Base-by-base conservation (phyloP, 64 coral and sea anemone genomes). In the Astreopora myriophthalma region DNA sequence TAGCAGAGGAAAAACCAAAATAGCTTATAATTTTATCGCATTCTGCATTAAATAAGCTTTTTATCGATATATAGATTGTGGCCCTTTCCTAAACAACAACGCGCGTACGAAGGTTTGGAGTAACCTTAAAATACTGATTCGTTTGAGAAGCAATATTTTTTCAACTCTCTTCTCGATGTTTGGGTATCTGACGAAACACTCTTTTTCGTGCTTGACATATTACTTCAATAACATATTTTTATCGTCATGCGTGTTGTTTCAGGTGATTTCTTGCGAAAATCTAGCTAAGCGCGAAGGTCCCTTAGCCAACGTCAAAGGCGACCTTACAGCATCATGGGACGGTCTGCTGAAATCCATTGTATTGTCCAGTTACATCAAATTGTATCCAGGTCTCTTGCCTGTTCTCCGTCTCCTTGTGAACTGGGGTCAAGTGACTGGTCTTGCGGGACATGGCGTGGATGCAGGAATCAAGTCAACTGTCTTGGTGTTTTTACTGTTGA, bases 281-380 rank as follows among this genome's bases (percentile, higher is more conserved):
- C 87, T 76, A 32, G 39, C 80, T 27, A 65, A 86, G 9, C 69
- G 27, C 48, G 25, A n/a, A 0, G 74, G 79, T 63, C 23, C 48
- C 16, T 71, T 90, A 36, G 79, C 80, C 27, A 73, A 87, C 10
- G 92, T 83, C 38, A 38, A 80, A 39, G 77, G 74, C 10, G 96
- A 98, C 48, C 35, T 98, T 1, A 93, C 94, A 13, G 96, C 96
- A 8, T 95, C 94, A 1, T 89, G 86, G 74, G 94, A 98, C 49
- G 96, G 96, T 12, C 76, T 98, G 5, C 85, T 92, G 20, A 98
- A 98, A 84, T 86, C 96, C 14, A 91, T 95, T 39, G 88, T 98
- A 29, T 69, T 98, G 66, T 64, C 67, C 1, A 89, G 37, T 40
- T 98, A 95, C 51, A 91, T 95, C 81, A 95, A 92, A 51, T 80